phyloP scores from a whole-genome alignment of 1,140 invertebrate species.

The Pantala flavescens region DNA sequence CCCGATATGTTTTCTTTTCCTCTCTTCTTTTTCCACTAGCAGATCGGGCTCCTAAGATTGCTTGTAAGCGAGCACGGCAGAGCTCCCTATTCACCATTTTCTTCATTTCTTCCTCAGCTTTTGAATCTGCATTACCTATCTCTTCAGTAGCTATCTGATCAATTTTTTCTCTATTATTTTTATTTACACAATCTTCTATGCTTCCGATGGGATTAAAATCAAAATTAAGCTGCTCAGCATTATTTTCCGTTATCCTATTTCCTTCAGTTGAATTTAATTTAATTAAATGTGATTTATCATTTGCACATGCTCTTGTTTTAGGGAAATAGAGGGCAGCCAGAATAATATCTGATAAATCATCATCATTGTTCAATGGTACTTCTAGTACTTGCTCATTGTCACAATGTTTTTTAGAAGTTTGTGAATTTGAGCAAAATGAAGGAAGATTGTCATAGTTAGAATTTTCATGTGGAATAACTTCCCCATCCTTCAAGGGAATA shows the following conservation, averaged over 20 bases:
- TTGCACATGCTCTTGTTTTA: not conserved
- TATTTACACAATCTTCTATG: not conserved
- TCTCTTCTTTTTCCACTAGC: not conserved
- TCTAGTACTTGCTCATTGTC: not conserved
- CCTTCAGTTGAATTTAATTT: too few species aligned
- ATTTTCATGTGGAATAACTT: not conserved
- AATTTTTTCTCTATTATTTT: not conserved
- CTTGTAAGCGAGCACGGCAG: not conserved
- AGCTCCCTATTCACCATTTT: not conserved
- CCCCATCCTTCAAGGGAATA: not conserved
- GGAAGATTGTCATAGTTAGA: not conserved
- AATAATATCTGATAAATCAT: not conserved
- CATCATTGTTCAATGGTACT: not conserved
- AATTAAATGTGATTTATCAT: too few species aligned
- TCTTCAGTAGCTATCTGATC: not conserved
- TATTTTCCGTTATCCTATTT: not conserved
- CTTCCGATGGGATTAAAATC: not conserved
- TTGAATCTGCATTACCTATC: not conserved
- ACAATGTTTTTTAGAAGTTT: not conserved
- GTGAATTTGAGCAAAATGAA: not conserved
- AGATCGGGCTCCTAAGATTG: not conserved
- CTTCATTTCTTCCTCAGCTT: not conserved
- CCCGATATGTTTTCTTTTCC: not conserved
- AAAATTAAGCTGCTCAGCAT: not conserved
- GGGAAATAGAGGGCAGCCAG: not conserved